A percentile compares a stretch with the other conserved stretches of the same genome.
phyloP scores from a whole-genome alignment of 1,140 invertebrate species.

The Diachasma alloeum region DNA sequence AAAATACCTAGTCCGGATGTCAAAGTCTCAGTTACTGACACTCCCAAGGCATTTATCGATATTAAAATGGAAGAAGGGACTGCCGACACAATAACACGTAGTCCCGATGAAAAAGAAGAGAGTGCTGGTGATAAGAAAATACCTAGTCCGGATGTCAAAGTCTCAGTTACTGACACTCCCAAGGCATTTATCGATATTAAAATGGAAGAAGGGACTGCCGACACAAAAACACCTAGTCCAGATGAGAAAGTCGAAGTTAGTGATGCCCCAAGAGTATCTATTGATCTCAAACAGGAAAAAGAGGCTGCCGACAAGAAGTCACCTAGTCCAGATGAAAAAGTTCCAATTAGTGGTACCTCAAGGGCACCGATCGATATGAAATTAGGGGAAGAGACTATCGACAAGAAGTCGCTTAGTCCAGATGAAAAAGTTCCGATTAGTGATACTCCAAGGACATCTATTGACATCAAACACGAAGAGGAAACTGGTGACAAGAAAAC shows the following conservation, averaged over 20 bases:
- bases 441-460: conserved; percentile 6
- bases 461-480: conserved; percentile 18
- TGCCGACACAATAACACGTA: too few relatives aligned
- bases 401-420: neutral
- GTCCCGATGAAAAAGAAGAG: too few relatives aligned
- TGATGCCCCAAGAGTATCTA: too few relatives aligned
- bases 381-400: neutral
- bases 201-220: too few relatives aligned
- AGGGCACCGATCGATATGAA: neutral
- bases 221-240: neutral
- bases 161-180: too few relatives aligned
- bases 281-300: neutral
- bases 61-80: too few relatives aligned
- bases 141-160: too few relatives aligned
- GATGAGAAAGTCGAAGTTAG: neutral
- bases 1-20: too few relatives aligned
- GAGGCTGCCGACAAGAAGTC: neutral
- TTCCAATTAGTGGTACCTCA: neutral
- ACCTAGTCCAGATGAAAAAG: neutral
- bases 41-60: too few relatives aligned
- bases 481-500: neutral
- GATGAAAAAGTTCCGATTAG: neutral
- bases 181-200: neutral
- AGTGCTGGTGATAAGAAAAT: too few relatives aligned
- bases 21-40: too few relatives aligned